Evolutionary conservation across 2,113 vertebrate genomes (phyloP).

Genomic region (Rallus limicola): DNA sequence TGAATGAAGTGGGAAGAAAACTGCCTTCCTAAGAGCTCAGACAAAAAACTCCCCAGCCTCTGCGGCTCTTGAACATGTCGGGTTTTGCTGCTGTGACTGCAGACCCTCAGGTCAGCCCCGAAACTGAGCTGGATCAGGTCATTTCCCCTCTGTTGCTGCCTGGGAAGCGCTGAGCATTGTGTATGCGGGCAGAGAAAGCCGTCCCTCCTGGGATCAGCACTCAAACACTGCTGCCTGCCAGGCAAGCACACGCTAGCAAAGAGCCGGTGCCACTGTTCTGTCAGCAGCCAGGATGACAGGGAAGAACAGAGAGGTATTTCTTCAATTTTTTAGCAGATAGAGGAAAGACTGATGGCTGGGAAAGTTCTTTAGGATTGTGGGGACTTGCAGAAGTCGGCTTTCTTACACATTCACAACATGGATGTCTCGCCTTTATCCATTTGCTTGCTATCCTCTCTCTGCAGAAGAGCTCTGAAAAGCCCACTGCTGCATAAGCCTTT

Average conservation of each 20-base stretch:
- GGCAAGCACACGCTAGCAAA: accelerated
- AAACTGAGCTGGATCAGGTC: background rate
- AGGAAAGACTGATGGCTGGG: background rate
- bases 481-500: accelerated
- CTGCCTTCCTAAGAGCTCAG: background rate
- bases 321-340: background rate
- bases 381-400: background rate
- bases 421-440: background rate
- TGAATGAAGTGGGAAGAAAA: background rate
- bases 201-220: background rate
- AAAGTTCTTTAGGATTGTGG: background rate
- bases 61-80: background rate
- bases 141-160: background rate
- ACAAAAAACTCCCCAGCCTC: background rate
- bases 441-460: background rate
- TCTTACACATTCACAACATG: background rate
- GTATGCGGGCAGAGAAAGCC: background rate
- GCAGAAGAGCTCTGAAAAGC: background rate
- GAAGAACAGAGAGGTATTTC: background rate
- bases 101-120: background rate
- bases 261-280: background rate
- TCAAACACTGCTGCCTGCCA: background rate
- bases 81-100: background rate
- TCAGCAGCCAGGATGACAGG: background rate
- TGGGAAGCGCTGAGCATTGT: background rate